These are phyloP conservation scores for Etheostoma spectabile DNA, from an alignment of 2,113 vertebrate species.

Conservation along the genomic window DNA sequence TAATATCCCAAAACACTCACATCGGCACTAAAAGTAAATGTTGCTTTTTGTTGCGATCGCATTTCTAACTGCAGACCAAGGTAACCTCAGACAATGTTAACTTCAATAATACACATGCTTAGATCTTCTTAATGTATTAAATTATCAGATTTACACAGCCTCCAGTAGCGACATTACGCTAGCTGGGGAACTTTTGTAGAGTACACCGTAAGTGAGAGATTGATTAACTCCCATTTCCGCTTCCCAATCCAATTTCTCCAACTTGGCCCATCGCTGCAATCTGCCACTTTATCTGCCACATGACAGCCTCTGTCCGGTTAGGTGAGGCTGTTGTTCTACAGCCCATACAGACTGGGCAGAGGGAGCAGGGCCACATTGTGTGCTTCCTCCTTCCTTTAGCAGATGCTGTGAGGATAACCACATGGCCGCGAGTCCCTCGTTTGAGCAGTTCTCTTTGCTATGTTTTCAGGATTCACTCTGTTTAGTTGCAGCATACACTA, in stretches of 20 bases:
- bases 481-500: not conserved
- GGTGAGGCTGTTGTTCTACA: conserved; percentile 24
- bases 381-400: conserved; percentile 30
- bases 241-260: conserved; percentile 14
- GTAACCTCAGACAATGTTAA: not conserved
- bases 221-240: conserved; percentile 19
- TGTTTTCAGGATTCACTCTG: not conserved
- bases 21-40: conserved; percentile 16
- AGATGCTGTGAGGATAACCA: conserved; percentile 37
- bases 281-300: conserved; percentile 10
- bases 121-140: not conserved
- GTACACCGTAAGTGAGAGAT: not conserved
- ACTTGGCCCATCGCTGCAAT: not conserved
- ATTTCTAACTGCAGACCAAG: conserved; percentile 8
- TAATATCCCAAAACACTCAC: conserved; percentile 26
- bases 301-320: conserved; percentile 17
- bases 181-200: not conserved
- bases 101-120: no score
- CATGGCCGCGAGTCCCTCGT: conserved; percentile 21
- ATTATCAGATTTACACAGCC: not conserved
- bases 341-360: not conserved
- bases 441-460: conserved; percentile 12
- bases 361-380: conserved; percentile 18
- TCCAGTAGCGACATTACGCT: not conserved
- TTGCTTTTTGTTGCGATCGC: conserved; percentile 18